Conservation (phyloP, 2,888 invertebrate genomes). For the Lysandra bellargus region DNA sequence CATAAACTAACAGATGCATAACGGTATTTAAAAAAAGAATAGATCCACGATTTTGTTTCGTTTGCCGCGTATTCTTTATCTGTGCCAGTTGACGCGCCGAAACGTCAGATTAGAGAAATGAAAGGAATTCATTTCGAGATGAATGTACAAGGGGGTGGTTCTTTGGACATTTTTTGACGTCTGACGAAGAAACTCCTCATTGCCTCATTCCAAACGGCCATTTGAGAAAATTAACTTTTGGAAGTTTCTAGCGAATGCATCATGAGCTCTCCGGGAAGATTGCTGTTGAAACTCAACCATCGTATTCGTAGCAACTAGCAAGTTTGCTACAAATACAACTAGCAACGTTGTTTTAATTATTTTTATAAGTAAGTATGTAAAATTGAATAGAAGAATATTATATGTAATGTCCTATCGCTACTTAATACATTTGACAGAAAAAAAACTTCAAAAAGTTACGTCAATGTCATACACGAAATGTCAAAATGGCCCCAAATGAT, state of each 20-base stretch:
- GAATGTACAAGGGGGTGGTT: slow-evolving; percentile 33
- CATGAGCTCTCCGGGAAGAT: slow-evolving; percentile 42
- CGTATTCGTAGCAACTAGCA: neutral
- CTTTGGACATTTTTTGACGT: slow-evolving; percentile 52
- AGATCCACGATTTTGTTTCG: slow-evolving; percentile 6
- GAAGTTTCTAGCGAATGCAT: slow-evolving; percentile 39
- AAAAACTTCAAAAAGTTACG: too few species aligned
- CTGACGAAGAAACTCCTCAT: slow-evolving; percentile 54
- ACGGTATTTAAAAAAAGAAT: neutral
- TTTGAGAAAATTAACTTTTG: slow-evolving; percentile 64
- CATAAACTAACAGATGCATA: neutral
- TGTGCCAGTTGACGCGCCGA: slow-evolving; percentile 31
- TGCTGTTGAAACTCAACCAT: slow-evolving; percentile 39
- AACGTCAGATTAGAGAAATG: slow-evolving; percentile 32
- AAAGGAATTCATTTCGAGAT: slow-evolving; percentile 41
- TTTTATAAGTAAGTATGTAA: neutral
- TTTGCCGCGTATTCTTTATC: slow-evolving; percentile 19
- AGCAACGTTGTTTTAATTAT: neutral
- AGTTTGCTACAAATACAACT: too few species aligned
- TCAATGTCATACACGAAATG: too few species aligned
- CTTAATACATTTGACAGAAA: too few species aligned
- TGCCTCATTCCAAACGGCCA: slow-evolving; percentile 45
- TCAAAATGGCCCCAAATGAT: too few species aligned
- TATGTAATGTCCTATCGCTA: too few species aligned
- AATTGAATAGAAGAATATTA: neutral